Evolutionary conservation across 2,888 invertebrate genomes (phyloP).

Genomic region (Nasonia oneida): DNA sequence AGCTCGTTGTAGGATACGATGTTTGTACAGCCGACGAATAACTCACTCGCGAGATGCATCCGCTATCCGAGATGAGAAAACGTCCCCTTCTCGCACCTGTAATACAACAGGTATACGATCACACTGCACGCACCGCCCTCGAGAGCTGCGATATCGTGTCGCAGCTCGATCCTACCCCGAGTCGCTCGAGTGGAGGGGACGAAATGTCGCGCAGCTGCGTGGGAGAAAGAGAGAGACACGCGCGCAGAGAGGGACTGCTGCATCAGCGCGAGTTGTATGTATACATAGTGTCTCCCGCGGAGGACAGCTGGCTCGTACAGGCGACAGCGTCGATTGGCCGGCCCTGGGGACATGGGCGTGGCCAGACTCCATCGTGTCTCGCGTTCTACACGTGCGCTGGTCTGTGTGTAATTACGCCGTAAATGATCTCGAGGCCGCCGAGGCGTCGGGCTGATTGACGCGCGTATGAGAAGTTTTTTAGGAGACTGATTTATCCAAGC

Average conservation of each 20-base stretch:
- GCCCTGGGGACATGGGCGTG: conserved; percentile 77
- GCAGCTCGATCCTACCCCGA: background rate
- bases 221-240: conserved; percentile 12
- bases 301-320: conserved; percentile 27
- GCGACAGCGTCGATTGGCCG: conserved; percentile 76
- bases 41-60: too few species aligned
- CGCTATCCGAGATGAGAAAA: too few species aligned
- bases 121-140: conserved; percentile 20
- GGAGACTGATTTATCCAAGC: background rate
- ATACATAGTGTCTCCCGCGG: conserved; percentile 42
- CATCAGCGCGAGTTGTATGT: background rate
- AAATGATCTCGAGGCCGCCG: too few species aligned
- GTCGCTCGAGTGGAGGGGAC: conserved; percentile 21
- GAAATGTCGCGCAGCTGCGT: conserved; percentile 26
- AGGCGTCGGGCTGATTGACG: too few species aligned
- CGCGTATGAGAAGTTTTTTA: too few species aligned
- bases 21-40: background rate
- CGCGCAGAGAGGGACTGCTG: background rate
- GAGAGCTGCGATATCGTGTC: background rate
- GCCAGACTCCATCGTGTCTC: conserved; percentile 77
- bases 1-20: background rate
- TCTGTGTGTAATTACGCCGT: too few species aligned
- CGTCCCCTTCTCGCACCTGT: background rate
- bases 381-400: conserved; percentile 42
- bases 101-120: background rate